A percentile compares a stretch with the other conserved stretches of the same genome.
Evolutionary conservation across 2,888 invertebrate species (phyloP).

Genomic region (Augiades crinisus): DNA sequence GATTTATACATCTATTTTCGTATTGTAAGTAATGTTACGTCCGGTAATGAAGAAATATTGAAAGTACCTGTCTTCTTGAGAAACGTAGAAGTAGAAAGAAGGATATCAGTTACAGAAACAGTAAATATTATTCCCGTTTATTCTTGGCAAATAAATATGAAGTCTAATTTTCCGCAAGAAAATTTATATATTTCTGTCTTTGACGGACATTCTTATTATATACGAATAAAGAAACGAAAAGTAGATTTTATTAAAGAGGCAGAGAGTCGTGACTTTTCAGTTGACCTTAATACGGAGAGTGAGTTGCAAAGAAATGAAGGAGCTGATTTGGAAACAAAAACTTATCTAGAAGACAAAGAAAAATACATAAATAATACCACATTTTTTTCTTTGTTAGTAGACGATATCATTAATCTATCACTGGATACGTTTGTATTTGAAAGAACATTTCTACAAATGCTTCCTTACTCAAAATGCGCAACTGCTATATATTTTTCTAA

Average conservation of each 20-base stretch:
- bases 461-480: slow-evolving; percentile 40
- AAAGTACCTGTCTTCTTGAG: slow-evolving; percentile 47
- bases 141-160: slow-evolving; percentile 54
- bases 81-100: slow-evolving; percentile 36
- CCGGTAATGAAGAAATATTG: slow-evolving; percentile 42
- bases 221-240: slow-evolving; percentile 49
- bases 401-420: slow-evolving; percentile 45
- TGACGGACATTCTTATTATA: slow-evolving; percentile 45
- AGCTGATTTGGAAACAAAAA: slow-evolving; percentile 32
- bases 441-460: slow-evolving; percentile 45
- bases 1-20: slow-evolving; percentile 49
- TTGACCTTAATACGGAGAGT: slow-evolving; percentile 43
- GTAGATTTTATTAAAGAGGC: slow-evolving; percentile 39
- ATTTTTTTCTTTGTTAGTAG: slow-evolving; percentile 40
- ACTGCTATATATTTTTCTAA: slow-evolving; percentile 54
- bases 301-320: slow-evolving; percentile 39
- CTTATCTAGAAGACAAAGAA: slow-evolving; percentile 12
- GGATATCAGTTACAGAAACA: slow-evolving; percentile 43
- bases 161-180: slow-evolving; percentile 45
- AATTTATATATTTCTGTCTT: slow-evolving; percentile 41
- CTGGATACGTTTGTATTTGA: slow-evolving; percentile 57
- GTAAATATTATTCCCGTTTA: slow-evolving; percentile 53
- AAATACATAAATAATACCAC: slow-evolving; percentile 36
- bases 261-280: slow-evolving; percentile 36
- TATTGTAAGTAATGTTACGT: slow-evolving; percentile 44